Conservation (phyloP, 2,797 vertebrate species). For the Merluccius polli region DNA sequence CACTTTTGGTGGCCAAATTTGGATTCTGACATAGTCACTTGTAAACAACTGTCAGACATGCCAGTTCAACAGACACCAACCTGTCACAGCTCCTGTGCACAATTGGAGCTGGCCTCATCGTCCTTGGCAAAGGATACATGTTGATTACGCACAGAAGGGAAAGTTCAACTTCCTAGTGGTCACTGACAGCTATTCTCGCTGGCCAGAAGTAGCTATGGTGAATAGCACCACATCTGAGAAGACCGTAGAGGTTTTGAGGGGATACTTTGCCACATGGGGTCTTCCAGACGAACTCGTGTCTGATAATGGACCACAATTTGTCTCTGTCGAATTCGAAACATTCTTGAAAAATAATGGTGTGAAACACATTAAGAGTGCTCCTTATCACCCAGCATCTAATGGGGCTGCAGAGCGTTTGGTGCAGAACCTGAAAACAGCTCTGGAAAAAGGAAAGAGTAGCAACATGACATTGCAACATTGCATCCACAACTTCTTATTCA, state of each 20-base stretch:
- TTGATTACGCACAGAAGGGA: background rate
- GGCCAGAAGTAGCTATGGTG: background rate
- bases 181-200: background rate
- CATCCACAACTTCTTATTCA: background rate
- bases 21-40: background rate
- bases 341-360: background rate
- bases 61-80: background rate
- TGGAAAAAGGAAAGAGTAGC: constrained; percentile 1
- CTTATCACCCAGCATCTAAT: no score
- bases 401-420: no score
- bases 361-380: background rate
- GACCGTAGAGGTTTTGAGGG: background rate
- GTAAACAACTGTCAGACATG: background rate
- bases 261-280: background rate
- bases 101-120: background rate
- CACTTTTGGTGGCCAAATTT: constrained; percentile 26
- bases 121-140: background rate
- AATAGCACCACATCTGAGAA: background rate
- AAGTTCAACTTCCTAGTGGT: background rate
- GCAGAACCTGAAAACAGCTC: background rate
- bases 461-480: no score
- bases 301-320: background rate
- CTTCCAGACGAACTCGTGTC: background rate
- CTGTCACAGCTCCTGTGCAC: background rate
- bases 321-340: background rate